phyloP scores from a whole-genome alignment of 2,113 vertebrate species.

The Pelecanus crispus region DNA sequence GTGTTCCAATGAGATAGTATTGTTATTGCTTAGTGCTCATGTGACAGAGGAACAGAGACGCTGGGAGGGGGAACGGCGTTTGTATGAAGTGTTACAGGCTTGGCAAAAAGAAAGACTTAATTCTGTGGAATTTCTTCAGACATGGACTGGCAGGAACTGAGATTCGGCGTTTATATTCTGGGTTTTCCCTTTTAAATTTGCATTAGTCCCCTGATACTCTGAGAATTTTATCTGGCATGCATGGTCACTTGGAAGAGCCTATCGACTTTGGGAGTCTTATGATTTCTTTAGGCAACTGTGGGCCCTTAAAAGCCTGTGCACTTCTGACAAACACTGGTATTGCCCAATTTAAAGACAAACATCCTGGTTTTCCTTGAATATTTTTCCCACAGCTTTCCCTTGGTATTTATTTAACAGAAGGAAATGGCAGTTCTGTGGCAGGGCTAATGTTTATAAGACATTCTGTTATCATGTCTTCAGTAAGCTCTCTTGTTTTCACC shows the following conservation, averaged over 20 bases:
- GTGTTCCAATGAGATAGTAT: neutral
- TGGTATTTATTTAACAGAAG: neutral
- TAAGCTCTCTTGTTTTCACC: neutral
- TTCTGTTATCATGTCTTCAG: neutral
- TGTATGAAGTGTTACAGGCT: neutral
- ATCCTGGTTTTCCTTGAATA: neutral
- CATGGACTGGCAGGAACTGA: neutral
- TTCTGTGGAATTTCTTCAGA: neutral
- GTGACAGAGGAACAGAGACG: neutral
- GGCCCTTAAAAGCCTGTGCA: neutral
- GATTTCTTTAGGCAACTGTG: neutral
- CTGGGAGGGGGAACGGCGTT: neutral
- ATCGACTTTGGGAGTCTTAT: neutral
- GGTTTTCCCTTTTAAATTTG: conserved; percentile 4
- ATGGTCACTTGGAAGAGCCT: neutral
- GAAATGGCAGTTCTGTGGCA: neutral
- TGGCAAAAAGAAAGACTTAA: neutral
- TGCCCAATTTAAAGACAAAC: neutral
- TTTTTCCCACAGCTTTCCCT: neutral
- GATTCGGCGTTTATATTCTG: conserved; percentile 22
- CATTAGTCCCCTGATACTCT: neutral
- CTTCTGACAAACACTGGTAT: neutral
- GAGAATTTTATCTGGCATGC: neutral
- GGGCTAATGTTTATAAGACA: neutral
- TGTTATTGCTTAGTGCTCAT: neutral